Base-by-base conservation (phyloP, 2,888 invertebrate genomes). In the Tiliacea citrago region DNA sequence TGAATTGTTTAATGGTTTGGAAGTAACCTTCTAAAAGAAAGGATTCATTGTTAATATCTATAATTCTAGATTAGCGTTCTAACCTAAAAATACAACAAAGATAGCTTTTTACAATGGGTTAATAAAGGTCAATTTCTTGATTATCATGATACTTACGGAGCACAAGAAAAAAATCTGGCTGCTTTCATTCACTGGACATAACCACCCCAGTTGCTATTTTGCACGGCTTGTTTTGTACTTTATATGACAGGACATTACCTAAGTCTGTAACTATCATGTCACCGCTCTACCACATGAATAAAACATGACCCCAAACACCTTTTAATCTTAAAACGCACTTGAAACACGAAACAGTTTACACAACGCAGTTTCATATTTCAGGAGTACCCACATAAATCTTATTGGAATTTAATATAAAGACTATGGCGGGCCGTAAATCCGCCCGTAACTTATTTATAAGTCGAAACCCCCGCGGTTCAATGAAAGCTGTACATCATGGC, bases 381-480 rank as follows among this genome's bases (percentile, higher is more conserved):
- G 66, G 66, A 75, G 71, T 69, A 82, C 82, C 82, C 71, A 73
- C 87, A 90, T 94, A 94, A 94, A 94, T 94, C 93, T 90, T 87
- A 92, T 92, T 76, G 92, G 93, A 95, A 94, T 95, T 94, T 95
- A 94, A 94, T 95, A 94, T 94, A 92, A 93, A 91, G 91, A 88
- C 90, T 80, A 82, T 73, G 89, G 88, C 85, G 88, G 51, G 88
- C 89, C 90, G 91, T 94, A 94, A 94, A 94, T 94, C 93, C 88
- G 68, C 53, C 73, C 90, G 91, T 92, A 92, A 93, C 92, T 94
- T 94, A 95, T 94, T 90, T 90, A 91, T 91, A 90, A 88, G 88
- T 86, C 77, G 88, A 90, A 90, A 89, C 92, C 91, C 83, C 91
- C 85, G 90, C 88, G 88, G 93, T 89, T 92, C 91, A 90, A 90